A percentile compares a stretch with the other conserved stretches of the same genome.
These are phyloP conservation scores for Tokudaia muenninki DNA, from an alignment of 2,797 vertebrate species.

Conservation along the genomic window DNA sequence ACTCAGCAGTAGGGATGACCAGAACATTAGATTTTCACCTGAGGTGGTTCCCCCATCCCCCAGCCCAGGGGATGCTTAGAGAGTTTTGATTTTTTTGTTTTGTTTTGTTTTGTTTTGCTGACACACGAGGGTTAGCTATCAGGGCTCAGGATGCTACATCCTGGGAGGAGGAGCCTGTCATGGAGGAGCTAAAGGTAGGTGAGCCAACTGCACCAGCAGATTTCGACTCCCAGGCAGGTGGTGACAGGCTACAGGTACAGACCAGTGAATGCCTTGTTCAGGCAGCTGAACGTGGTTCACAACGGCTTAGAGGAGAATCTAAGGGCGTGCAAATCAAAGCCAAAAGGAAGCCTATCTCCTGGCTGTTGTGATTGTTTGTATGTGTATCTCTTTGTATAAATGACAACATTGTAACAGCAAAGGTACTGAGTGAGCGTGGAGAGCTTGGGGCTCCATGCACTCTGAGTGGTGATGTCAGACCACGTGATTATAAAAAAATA, in stretches of 20 bases:
- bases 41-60: not conserved
- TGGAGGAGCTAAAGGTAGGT: not conserved
- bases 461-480: not conserved
- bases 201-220: too few species aligned
- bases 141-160: too few species aligned
- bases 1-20: not conserved
- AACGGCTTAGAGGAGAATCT: not conserved
- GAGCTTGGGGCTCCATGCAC: not conserved
- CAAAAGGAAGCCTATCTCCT: not conserved
- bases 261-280: fast-evolving
- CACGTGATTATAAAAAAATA: not conserved
- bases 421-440: too few species aligned
- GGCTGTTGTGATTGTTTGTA: not conserved
- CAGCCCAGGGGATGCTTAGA: too few species aligned
- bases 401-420: not conserved
- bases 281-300: conserved; percentile 22
- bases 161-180: not conserved
- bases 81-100: not conserved
- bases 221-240: not conserved
- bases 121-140: not conserved
- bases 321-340: not conserved
- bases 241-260: not conserved
- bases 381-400: not conserved
- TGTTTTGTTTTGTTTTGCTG: not conserved
- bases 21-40: not conserved